phyloP scores from a whole-genome alignment of 1,140 invertebrate genomes.

The Rhynchophorus ferrugineus region DNA sequence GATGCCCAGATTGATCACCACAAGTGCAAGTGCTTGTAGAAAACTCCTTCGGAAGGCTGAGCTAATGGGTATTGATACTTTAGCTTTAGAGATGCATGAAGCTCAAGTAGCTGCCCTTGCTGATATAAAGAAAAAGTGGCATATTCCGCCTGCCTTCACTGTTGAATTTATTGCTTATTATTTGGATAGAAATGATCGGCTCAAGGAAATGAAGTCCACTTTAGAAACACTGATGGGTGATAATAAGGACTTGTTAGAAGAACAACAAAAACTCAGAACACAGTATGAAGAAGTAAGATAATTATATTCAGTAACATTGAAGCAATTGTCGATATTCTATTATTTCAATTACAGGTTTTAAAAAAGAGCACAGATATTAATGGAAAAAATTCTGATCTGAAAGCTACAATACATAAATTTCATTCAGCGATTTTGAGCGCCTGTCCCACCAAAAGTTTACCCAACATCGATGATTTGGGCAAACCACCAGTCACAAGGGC shows the following conservation, averaged over 20 bases:
- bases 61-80: conserved; percentile 79
- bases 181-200: conserved; percentile 71
- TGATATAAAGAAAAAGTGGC: conserved; percentile 87
- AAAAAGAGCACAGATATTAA: conserved; percentile 50
- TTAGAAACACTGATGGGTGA: conserved; percentile 67
- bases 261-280: conserved; percentile 64
- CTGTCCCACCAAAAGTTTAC: conserved; percentile 50
- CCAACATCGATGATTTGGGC: conserved; percentile 44
- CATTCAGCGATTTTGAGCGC: conserved; percentile 51
- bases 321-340: not conserved
- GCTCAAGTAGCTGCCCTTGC: conserved; percentile 68
- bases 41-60: conserved; percentile 80
- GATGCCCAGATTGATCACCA: conserved; percentile 82
- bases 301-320: not conserved
- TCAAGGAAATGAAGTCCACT: conserved; percentile 68
- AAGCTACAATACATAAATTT: conserved; percentile 48
- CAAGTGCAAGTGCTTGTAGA: conserved; percentile 80
- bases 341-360: conserved; percentile 42
- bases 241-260: conserved; percentile 60
- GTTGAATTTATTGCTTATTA: conserved; percentile 94
- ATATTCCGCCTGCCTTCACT: conserved; percentile 83
- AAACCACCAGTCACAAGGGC: conserved; percentile 30
- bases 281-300: conserved; percentile 60
- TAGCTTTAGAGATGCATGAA: conserved; percentile 70
- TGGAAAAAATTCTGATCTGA: conserved; percentile 39